Evolutionary conservation across 2,113 vertebrate genomes (phyloP).

Genomic region (Epinephelus moara): DNA sequence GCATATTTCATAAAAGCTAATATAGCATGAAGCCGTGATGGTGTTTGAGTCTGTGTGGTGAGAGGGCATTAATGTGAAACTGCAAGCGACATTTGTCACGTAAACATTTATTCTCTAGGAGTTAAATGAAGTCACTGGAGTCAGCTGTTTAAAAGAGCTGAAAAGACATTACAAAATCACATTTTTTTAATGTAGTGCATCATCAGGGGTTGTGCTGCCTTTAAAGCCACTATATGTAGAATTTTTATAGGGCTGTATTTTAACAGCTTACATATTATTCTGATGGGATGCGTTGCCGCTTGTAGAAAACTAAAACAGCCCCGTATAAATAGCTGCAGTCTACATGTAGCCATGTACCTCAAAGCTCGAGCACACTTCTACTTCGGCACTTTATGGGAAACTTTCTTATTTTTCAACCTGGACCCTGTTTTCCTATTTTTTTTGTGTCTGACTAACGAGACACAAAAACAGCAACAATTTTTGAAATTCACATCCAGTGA

Average conservation of each 20-base stretch:
- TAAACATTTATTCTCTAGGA: conserved; percentile 10
- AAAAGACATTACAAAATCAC: background rate
- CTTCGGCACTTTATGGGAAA: background rate
- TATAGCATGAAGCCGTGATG: conserved; percentile 45
- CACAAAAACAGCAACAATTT: too few relatives aligned
- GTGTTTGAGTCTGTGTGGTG: conserved; percentile 19
- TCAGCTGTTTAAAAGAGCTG: background rate
- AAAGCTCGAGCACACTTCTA: background rate
- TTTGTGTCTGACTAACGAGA: too few relatives aligned
- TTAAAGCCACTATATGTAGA: background rate
- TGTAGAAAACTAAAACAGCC: background rate
- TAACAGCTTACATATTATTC: background rate
- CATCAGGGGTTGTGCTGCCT: background rate
- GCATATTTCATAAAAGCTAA: conserved; percentile 59
- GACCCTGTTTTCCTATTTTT: too few relatives aligned
- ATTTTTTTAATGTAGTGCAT: background rate
- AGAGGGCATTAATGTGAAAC: conserved; percentile 29
- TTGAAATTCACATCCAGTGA: too few relatives aligned
- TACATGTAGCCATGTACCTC: background rate
- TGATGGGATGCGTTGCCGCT: background rate
- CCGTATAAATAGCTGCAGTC: background rate
- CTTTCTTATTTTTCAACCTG: too few relatives aligned
- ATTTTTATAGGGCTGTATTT: background rate
- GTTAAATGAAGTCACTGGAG: background rate
- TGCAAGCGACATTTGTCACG: conserved; percentile 1